These are phyloP conservation scores for Marcusenius ussheri DNA, from an alignment of 2,113 vertebrate species.

Conservation along the genomic window DNA sequence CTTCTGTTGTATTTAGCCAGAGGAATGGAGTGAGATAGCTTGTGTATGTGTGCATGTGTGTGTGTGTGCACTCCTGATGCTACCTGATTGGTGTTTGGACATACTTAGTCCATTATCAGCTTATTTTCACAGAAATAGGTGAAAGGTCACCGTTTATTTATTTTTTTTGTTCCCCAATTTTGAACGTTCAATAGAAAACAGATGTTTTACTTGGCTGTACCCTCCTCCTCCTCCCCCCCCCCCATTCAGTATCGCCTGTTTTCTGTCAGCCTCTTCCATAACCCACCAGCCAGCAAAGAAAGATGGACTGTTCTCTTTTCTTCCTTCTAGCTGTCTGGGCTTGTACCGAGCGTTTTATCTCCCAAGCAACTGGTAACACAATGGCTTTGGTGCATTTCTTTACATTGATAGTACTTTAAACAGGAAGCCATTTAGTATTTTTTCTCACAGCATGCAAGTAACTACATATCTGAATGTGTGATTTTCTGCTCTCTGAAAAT, in stretches of 20 bases:
- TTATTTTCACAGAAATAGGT: slow-evolving; percentile 57
- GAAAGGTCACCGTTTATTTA: slow-evolving; percentile 54
- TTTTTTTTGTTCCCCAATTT: slow-evolving; percentile 46
- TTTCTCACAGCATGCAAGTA: background rate
- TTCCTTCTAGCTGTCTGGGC: slow-evolving; percentile 54
- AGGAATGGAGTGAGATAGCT: background rate
- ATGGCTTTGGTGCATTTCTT: slow-evolving; percentile 6
- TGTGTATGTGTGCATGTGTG: background rate
- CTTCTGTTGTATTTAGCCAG: background rate
- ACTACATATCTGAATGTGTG: background rate
- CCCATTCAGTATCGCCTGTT: slow-evolving; percentile 44
- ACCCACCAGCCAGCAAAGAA: slow-evolving; percentile 34
- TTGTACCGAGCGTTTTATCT: slow-evolving; percentile 42
- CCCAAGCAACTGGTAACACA: slow-evolving; percentile 52
- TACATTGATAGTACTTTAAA: background rate
- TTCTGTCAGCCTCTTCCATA: slow-evolving; percentile 44
- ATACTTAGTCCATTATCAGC: slow-evolving; percentile 13
- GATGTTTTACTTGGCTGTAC: slow-evolving; percentile 53
- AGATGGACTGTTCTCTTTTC: slow-evolving; percentile 52
- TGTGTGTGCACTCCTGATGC: slow-evolving; percentile 3
- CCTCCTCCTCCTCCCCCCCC: slow-evolving; percentile 25
- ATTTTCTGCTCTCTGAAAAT: background rate
- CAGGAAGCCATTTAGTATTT: background rate
- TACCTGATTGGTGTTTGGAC: slow-evolving; percentile 8
- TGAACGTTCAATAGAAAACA: slow-evolving; percentile 53